Evolutionary conservation across 2,888 invertebrate species (phyloP).

Genomic region (Digitonthophagus gazella): DNA sequence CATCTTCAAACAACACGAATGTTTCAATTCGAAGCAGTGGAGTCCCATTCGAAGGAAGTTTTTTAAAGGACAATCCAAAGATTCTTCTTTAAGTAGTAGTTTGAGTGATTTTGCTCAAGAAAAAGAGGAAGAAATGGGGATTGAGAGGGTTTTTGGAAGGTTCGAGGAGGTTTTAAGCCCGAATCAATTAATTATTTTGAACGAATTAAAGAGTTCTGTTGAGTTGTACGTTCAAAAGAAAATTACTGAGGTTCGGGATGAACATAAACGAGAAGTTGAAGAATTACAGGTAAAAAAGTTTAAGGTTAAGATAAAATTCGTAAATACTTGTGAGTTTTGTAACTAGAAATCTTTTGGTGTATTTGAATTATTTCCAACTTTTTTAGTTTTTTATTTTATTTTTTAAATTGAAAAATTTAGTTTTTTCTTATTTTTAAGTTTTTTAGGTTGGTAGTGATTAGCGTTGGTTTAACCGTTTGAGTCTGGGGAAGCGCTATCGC

Average conservation of each 20-base stretch:
- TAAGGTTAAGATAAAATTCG: no score
- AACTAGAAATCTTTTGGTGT: no score
- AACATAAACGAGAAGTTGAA: slow-evolving; percentile 37
- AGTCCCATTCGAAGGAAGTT: background rate
- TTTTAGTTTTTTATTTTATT: no score
- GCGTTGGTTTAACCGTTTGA: no score
- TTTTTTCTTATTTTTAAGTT: no score
- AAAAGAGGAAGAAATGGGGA: slow-evolving; percentile 23
- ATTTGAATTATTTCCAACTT: no score
- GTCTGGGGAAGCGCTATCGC: no score
- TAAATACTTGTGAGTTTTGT: no score
- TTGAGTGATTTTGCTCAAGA: slow-evolving; percentile 2
- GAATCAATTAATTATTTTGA: slow-evolving; percentile 34
- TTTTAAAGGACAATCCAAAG: background rate
- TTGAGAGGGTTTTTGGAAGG: slow-evolving; percentile 34
- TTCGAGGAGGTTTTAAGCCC: slow-evolving; percentile 35
- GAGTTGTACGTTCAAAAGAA: slow-evolving; percentile 36
- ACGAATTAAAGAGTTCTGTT: slow-evolving; percentile 38
- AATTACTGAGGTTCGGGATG: slow-evolving; percentile 31
- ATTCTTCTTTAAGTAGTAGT: background rate
- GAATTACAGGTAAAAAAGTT: slow-evolving; percentile 39
- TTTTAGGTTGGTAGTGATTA: no score
- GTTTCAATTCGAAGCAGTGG: background rate
- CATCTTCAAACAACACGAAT: slow-evolving; percentile 44
- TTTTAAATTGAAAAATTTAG: no score